These are phyloP conservation scores for Halictus rubicundus DNA, from an alignment of 1,140 invertebrate species.

Conservation along the genomic window DNA sequence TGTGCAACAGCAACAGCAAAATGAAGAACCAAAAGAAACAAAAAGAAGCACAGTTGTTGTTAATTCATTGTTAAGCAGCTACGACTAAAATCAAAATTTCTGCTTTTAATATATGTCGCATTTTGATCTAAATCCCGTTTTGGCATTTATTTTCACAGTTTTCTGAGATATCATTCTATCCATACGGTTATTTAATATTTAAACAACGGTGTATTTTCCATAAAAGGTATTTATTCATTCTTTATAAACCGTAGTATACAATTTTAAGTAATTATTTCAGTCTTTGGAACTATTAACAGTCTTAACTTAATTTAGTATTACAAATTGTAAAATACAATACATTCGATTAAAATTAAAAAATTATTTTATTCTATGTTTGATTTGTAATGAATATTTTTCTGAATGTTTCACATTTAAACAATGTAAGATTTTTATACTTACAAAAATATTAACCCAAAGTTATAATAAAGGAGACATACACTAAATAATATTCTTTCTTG, in stretches of 20 bases:
- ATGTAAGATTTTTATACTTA: not conserved
- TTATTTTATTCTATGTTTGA: too few species aligned
- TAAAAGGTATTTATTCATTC: slow-evolving; percentile 1
- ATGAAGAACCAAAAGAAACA: slow-evolving; percentile 76
- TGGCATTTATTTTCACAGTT: slow-evolving; percentile 24
- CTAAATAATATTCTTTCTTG: too few species aligned
- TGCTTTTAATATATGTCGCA: not conserved
- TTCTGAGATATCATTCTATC: not conserved
- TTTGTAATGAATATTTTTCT: not conserved
- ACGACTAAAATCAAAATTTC: slow-evolving; percentile 28
- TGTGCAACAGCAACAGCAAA: slow-evolving; percentile 77
- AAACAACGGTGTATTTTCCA: slow-evolving; percentile 22
- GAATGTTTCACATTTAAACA: not conserved
- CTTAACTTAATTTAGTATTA: not conserved
- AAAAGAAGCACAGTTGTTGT: slow-evolving; percentile 82
- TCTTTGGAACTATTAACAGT: not conserved
- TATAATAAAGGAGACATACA: too few species aligned
- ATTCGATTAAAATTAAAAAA: too few species aligned
- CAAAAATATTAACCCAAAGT: not conserved
- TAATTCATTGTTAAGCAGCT: slow-evolving; percentile 61
- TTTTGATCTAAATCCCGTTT: slow-evolving; percentile 10
- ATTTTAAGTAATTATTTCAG: not conserved
- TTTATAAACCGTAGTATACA: slow-evolving; percentile 13
- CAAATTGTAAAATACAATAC: not conserved
- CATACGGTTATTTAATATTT: slow-evolving; percentile 26